phyloP scores from a whole-genome alignment of 2,797 vertebrate species.

The Octomys mimax region DNA sequence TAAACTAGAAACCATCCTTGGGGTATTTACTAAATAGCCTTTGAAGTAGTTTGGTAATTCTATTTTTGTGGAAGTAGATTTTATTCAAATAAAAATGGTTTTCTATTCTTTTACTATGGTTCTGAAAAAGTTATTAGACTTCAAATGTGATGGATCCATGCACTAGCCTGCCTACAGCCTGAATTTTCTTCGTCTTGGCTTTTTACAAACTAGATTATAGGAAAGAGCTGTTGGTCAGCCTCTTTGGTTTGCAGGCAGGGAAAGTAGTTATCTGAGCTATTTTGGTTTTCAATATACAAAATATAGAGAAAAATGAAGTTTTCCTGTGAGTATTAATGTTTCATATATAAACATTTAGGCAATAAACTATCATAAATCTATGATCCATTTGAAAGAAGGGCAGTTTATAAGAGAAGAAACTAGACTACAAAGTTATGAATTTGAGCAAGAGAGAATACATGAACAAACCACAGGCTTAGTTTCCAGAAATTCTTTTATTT shows the following conservation, averaged over 20 bases:
- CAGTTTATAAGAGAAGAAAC: slow-evolving; percentile 18
- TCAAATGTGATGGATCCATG: slow-evolving; percentile 67
- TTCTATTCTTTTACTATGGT: slow-evolving; percentile 69
- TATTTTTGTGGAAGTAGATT: slow-evolving; percentile 64
- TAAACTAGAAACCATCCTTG: slow-evolving; percentile 71
- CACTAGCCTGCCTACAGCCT: slow-evolving; percentile 72
- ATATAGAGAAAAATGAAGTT: slow-evolving; percentile 53
- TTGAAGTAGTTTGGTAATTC: slow-evolving; percentile 79
- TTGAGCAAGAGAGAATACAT: neutral
- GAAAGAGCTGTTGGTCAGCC: slow-evolving; percentile 34
- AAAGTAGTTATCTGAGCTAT: slow-evolving; percentile 44
- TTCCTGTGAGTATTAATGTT: slow-evolving; percentile 35
- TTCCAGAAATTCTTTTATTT: neutral
- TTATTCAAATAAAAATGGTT: slow-evolving; percentile 79
- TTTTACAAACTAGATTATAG: slow-evolving; percentile 72
- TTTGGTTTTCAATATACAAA: slow-evolving; percentile 58
- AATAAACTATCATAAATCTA: neutral
- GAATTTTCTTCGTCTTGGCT: slow-evolving; percentile 60
- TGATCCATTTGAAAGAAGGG: slow-evolving; percentile 21
- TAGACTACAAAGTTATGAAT: neutral
- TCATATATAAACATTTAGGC: slow-evolving; percentile 60
- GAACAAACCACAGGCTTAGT: neutral
- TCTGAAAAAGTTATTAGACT: slow-evolving; percentile 80
- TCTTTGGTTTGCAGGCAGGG: neutral
- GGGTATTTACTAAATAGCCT: slow-evolving; percentile 74